phyloP scores from a whole-genome alignment of 1,140 invertebrate species.

The Chrysopa pallens region DNA sequence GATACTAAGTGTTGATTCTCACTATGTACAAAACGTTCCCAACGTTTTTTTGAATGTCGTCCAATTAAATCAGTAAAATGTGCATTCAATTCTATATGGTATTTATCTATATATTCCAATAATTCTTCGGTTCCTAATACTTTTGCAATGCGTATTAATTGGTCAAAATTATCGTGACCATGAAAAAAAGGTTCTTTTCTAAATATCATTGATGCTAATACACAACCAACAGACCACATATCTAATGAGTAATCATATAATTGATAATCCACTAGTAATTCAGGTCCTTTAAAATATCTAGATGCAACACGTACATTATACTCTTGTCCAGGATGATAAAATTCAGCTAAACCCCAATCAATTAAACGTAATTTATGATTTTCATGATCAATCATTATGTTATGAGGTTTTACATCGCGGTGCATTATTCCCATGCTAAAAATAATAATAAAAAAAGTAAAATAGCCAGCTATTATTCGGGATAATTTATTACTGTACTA shows the following conservation, averaged over 20 bases:
- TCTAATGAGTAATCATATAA: conserved; percentile 99
- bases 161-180: conserved; percentile 99
- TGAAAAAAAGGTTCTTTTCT: conserved; percentile 99
- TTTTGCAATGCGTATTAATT: conserved; percentile 96
- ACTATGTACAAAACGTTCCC: conserved; percentile 97
- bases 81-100: conserved; percentile 94
- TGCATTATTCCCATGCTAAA: conserved; percentile 61
- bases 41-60: conserved; percentile 93
- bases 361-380: conserved; percentile 53
- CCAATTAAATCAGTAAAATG: conserved; percentile 94
- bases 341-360: conserved; percentile 69
- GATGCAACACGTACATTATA: conserved; percentile 99
- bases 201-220: conserved; percentile 99
- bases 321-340: conserved; percentile 80
- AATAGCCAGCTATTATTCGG: no score
- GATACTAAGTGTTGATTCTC: conserved; percentile 98
- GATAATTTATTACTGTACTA: no score
- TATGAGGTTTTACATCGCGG: conserved; percentile 59
- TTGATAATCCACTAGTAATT: conserved; percentile 95
- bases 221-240: conserved; percentile 99
- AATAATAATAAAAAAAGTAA: no score
- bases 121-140: conserved; percentile 97
- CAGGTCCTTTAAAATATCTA: conserved; percentile 95
- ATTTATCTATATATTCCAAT: conserved; percentile 97
- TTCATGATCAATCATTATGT: conserved; percentile 67